phyloP scores from a whole-genome alignment of 2,113 vertebrate genomes.

The Cynocephalus volans region DNA sequence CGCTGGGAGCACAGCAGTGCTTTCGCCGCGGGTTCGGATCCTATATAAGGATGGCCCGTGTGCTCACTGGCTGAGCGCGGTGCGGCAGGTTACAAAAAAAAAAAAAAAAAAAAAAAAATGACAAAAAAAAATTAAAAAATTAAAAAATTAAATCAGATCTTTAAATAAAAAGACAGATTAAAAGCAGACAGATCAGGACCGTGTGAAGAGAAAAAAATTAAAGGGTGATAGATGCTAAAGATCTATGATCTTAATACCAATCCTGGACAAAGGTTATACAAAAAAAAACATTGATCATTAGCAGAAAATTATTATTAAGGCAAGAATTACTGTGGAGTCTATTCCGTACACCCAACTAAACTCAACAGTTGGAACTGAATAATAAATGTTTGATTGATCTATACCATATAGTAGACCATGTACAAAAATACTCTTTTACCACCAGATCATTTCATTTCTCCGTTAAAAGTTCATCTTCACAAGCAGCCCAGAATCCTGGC shows the following conservation, averaged over 20 bases:
- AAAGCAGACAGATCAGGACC: neutral
- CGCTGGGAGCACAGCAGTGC: too few relatives aligned
- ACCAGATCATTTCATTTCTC: neutral
- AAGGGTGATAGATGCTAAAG: neutral
- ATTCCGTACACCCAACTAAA: slow-evolving; percentile 30
- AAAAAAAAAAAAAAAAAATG: too few relatives aligned
- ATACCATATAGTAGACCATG: neutral
- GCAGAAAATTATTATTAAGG: slow-evolving; percentile 21
- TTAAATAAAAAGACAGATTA: slow-evolving; percentile 18
- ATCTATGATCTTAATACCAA: slow-evolving; percentile 57
- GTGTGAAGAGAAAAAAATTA: slow-evolving; percentile 5
- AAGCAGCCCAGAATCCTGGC: neutral
- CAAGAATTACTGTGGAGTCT: slow-evolving; percentile 37
- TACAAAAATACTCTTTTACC: slow-evolving; percentile 16
- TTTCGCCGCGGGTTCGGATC: too few relatives aligned
- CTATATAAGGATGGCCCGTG: too few relatives aligned
- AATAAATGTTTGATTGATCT: slow-evolving; percentile 51
- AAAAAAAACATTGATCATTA: slow-evolving; percentile 23
- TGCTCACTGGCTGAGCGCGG: too few relatives aligned
- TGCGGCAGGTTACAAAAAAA: too few relatives aligned
- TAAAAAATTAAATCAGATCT: neutral
- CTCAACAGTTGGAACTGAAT: slow-evolving; percentile 1
- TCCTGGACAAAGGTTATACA: slow-evolving; percentile 49
- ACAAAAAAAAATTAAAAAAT: too few relatives aligned
- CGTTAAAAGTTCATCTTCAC: slow-evolving; percentile 41